Conservation (phyloP, 2,113 vertebrate species). For the Daboia siamensis region DNA sequence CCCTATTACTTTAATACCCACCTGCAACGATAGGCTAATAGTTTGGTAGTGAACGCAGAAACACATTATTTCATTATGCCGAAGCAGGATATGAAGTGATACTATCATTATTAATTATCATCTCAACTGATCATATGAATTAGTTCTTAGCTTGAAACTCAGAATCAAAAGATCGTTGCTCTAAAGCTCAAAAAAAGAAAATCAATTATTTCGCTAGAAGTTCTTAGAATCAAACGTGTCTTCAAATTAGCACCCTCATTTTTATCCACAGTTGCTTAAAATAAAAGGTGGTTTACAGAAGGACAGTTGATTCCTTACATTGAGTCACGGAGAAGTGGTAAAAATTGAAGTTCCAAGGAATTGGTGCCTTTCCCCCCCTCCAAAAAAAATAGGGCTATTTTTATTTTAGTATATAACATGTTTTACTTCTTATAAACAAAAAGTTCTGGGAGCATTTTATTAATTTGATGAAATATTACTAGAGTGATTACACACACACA, state of each 20-base stretch:
- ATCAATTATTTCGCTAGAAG: background rate
- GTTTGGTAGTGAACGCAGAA: background rate
- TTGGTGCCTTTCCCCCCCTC: background rate
- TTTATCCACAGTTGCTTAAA: background rate
- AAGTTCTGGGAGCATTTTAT: background rate
- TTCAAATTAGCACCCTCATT: background rate
- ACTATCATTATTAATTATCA: conserved; percentile 22
- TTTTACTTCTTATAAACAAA: background rate
- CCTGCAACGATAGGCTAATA: background rate
- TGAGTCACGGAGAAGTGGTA: background rate
- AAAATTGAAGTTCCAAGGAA: background rate
- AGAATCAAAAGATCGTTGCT: conserved; percentile 3
- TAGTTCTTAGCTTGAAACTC: background rate
- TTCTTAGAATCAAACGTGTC: background rate
- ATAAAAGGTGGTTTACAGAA: background rate
- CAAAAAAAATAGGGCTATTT: background rate
- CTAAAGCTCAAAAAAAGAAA: background rate
- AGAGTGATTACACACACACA: background rate
- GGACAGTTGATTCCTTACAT: background rate
- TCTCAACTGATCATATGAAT: background rate
- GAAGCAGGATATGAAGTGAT: conserved; percentile 2
- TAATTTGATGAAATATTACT: background rate
- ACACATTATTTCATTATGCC: background rate
- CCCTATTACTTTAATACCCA: background rate
- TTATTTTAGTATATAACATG: background rate